Evolutionary conservation across 2,113 vertebrate genomes (phyloP).

Genomic region (Sinosuthora webbiana): DNA sequence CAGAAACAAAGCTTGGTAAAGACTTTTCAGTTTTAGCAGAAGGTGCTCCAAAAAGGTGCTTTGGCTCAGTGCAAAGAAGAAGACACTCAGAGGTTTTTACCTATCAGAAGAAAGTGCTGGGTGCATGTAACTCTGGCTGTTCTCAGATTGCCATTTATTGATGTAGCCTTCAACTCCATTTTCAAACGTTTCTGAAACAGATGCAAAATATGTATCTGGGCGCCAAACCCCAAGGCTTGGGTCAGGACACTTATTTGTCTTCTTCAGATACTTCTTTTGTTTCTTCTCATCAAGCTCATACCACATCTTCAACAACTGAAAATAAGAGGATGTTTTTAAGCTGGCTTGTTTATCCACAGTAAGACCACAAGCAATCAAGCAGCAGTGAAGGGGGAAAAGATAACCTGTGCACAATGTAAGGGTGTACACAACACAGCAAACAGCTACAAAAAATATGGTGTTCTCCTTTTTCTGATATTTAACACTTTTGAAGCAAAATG

Average conservation of each 20-base stretch:
- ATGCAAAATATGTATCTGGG: slow-evolving; percentile 88
- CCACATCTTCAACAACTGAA: slow-evolving; percentile 86
- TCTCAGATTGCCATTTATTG: slow-evolving; percentile 52
- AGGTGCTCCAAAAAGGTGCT: background rate
- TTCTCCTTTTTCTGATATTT: background rate
- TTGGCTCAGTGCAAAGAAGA: background rate
- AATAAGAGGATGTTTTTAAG: background rate
- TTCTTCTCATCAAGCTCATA: slow-evolving; percentile 75
- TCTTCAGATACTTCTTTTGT: slow-evolving; percentile 81
- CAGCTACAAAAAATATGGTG: fast-evolving
- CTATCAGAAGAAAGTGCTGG: slow-evolving; percentile 72
- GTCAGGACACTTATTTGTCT: slow-evolving; percentile 81
- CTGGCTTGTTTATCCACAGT: background rate
- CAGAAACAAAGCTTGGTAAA: background rate
- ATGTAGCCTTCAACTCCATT: slow-evolving; percentile 78
- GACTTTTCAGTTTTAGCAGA: background rate
- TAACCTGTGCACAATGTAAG: background rate
- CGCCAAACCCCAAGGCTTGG: slow-evolving; percentile 82
- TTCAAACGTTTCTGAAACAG: slow-evolving; percentile 91
- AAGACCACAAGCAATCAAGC: background rate
- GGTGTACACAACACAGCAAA: background rate
- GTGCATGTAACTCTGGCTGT: background rate
- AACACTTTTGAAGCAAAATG: background rate
- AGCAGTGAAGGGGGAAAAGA: background rate
- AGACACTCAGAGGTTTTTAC: slow-evolving; percentile 48